Base-by-base conservation (phyloP, 2,797 vertebrate species). In the Malacoctenus gilli region DNA sequence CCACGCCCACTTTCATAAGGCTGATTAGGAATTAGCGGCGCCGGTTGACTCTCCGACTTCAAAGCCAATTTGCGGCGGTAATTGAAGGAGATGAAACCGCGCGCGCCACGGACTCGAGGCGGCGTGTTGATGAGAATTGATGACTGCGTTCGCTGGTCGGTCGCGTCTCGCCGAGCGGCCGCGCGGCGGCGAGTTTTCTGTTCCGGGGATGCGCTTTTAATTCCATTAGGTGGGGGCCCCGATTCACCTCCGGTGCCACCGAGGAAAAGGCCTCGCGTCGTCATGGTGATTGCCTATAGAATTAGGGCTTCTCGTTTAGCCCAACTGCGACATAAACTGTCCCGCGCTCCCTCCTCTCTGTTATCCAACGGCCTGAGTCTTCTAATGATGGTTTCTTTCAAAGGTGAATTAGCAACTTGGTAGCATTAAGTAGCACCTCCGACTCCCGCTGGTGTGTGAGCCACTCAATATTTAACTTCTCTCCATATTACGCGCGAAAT, bases 51-150 rank as follows among this genome's bases (percentile, higher is more conserved):
- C 70, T 75, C 50, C 18, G 76, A 77, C 70, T 79, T 85, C 64
- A 58, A 57, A 84, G 77, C 49, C 72, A 79, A 82, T 86, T 79
- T 85, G 65, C 68, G 44, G 46, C 39, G 57, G 68, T 84, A 85
- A 87, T 83, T 85, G 84, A 86, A 87, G 80, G 73, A 84, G 81
- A 85, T 80, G 77, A 81, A 82, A 75, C 64, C 41, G 68, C 51
- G 67, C 79, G 64, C 59, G 83, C 78, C 80, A 80, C 72, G 54
- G 79, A 80, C 75, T 82, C n/a, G 49, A 75, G 62, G 79, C 77
- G 18, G 53, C 64, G 8, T 44, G 71, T 58, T 80, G 85, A 88
- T 88, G 66, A 75, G 76, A 85, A 86, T 58, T 79, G 78, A 87
- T 80, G 75, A 80, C 78, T 80, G 68, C 67, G 25, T 79, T 71